These are phyloP conservation scores for Bicyclus anynana DNA, from an alignment of 1,140 invertebrate species.

Conservation along the genomic window DNA sequence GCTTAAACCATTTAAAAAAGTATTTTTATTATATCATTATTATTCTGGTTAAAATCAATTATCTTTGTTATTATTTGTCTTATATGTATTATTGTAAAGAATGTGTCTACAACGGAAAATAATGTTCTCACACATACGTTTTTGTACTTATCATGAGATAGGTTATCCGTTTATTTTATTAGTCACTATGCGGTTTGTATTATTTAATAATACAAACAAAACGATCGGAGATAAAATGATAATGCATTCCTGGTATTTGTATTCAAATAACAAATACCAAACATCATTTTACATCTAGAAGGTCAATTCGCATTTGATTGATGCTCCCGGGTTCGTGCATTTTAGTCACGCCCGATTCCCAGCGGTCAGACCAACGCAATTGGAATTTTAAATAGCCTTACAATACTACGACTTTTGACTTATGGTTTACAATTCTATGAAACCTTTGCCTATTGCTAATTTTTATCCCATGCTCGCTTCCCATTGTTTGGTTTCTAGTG, in stretches of 20 bases:
- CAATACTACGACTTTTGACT: slow-evolving; percentile 14
- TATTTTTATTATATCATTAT: not conserved
- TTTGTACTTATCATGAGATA: not conserved
- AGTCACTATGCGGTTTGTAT: not conserved
- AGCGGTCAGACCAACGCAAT: slow-evolving; percentile 26
- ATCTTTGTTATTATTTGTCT: not conserved
- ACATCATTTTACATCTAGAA: slow-evolving; percentile 15
- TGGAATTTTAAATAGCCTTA: slow-evolving; percentile 18
- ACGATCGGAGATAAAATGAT: not conserved
- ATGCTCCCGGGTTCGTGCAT: slow-evolving; percentile 27
- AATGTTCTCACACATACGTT: not conserved
- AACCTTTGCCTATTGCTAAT: slow-evolving; percentile 5
- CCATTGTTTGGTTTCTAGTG: not conserved
- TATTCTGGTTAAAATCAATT: too few relatives aligned
- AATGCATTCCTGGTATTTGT: slow-evolving; percentile 6
- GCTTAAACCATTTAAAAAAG: not conserved
- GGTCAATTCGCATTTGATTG: slow-evolving; percentile 30
- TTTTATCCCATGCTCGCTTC: not conserved
- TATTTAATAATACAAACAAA: not conserved
- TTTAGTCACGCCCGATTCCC: slow-evolving; percentile 30
- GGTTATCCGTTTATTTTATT: not conserved
- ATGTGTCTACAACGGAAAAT: not conserved
- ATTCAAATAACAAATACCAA: slow-evolving; percentile 5
- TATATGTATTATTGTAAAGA: not conserved
- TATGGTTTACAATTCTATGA: slow-evolving; percentile 3